Base-by-base conservation (phyloP, 2,113 vertebrate genomes). In the Irena cyanogastra region DNA sequence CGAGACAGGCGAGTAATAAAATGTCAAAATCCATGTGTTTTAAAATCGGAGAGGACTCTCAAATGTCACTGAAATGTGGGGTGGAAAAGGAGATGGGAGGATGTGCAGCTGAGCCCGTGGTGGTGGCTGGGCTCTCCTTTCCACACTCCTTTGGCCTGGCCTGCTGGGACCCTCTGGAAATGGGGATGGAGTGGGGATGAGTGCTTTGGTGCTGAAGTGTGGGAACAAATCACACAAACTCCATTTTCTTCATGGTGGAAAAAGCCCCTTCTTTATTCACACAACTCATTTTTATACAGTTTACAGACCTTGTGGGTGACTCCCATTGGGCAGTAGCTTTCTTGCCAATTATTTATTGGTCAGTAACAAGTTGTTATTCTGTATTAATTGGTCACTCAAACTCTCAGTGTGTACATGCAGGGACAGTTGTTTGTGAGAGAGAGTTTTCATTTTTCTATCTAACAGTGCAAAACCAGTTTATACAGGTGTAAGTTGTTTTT, bases 1-100 rank as follows among this genome's bases (percentile, higher is more conserved):
- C 54, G 83, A 92, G 86, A 89, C 65, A 71, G 87, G 61, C 21
- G 8, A 94, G 81, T 89, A 91, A 89, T 93, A 94, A 95, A 97
- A 96, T 84, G 91, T 95, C 95, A 96, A 89, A 94, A 94, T 82
- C 89, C 61, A 60, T 96, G 74, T 85, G 65, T 79, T 95, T 95
- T 91, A 87, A 93, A 92, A 84, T 87, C 27, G 4, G 78, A 89
- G 81, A 84, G 30, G 63, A 57, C 49, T 93, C 87, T 79, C 45
- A 95, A 97, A 95, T 97, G 94, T 85, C 93, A 95, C 70, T 57
- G 81, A 89, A 89, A 87, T 65, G 41, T 45, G 84, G 65, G 83
- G 60, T 64, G 80, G 50, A 35, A 50, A 80, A 93, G 49, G 65
- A 92, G 61, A 83, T 50, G 65, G 77, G 81, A 84, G 60, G 59